Base-by-base conservation (phyloP, 1,140 invertebrate species). In the Charaxes varanes region DNA sequence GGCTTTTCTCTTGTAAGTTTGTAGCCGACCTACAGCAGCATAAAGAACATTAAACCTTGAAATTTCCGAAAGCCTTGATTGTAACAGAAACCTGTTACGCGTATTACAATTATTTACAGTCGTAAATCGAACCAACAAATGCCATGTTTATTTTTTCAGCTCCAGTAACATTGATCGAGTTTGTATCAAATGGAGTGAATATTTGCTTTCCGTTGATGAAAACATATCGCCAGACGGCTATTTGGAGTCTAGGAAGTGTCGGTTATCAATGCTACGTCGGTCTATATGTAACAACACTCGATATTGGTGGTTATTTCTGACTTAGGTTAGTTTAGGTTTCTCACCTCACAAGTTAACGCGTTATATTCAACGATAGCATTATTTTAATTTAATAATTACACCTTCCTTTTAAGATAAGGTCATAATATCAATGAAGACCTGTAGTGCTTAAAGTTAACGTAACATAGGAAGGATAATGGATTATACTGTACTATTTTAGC, bases 101-200 rank as follows among this genome's bases (percentile, higher is more conserved):
- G 30, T 48, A 55, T 62, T 57, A 62, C 58, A 61, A 60, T 67
- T 69, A 72, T 72, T 70, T 70, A 68, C 64, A 62, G 49, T 60
- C 60, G 61, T 68, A 70, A 70, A 70, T 68, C 53, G 53, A 36
- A 43, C 52, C 45, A 66, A 65, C 54, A 60, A 54, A 55, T 60
- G 40, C 26, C 15, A 10, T 31, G 54, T 70, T 73, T 66, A 64
- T 70, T 73, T 68, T 70, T 66, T 53, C 36, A 56, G 41, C 41
- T 33, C 45, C 33, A 46, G 56, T 61, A 63, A 66, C 67, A 71
- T 55, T 60, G 57, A 67, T 65, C 53, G 53, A 53, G 54, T 53
- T 36, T 22, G 33, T 19, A 44, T 26, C 26, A 49, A 47, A 62
- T 55, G 30, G 38, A 42, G 41, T 54, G 48, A 35, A 45, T 60